Evolutionary conservation across 2,888 invertebrate species (phyloP), one percentile per base, ranked within the genome.

Genomic region (Hanleya hanleyi): DNA sequence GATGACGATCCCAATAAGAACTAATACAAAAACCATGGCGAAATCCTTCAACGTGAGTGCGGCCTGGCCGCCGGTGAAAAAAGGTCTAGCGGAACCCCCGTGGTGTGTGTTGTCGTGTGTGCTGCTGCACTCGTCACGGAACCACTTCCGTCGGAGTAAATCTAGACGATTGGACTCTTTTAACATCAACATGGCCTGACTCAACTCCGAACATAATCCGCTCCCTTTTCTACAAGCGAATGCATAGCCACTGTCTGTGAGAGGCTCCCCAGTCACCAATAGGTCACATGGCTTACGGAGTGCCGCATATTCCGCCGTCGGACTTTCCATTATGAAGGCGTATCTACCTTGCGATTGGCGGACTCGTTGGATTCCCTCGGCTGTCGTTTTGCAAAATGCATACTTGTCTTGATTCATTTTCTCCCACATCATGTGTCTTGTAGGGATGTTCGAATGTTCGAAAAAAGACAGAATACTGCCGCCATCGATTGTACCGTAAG

Each of bases 191-290:
- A 57, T 15, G 2, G 29, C 57, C 26, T 57, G 57, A 32, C 32
- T 29, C 37, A 51, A 26, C 49, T 74, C 81, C 49, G 76, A 37
- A 15, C 76, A 66, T 22, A 71, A 36, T 15, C 50, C 51, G 6
- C 78, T 64, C n/a, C 70, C 70, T 12, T 74, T 76, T 41, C 67
- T n/a, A 29, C 80, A 80, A 18, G 78, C 78, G 70, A 81, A 80
- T 0, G 67, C 76, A 38, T 75, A 78, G 26, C 66, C 67, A 41
- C 70, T 68, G 22, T 76, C 73, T 1, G 66, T 74, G 4, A 76
- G 65, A 1, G 69, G 61, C 4, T 81, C 77, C 1, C 78, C 81
- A 18, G 77, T 49, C 3, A 76, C 68, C 74, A 78, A 75, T 49
- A 78, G 75, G 37, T 78, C 74, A 70, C 81, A 81, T 0, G 81